A percentile compares a stretch with the other conserved stretches of the same genome.
Evolutionary conservation across 2,888 invertebrate genomes (phyloP).

Genomic region (Thera britannica): DNA sequence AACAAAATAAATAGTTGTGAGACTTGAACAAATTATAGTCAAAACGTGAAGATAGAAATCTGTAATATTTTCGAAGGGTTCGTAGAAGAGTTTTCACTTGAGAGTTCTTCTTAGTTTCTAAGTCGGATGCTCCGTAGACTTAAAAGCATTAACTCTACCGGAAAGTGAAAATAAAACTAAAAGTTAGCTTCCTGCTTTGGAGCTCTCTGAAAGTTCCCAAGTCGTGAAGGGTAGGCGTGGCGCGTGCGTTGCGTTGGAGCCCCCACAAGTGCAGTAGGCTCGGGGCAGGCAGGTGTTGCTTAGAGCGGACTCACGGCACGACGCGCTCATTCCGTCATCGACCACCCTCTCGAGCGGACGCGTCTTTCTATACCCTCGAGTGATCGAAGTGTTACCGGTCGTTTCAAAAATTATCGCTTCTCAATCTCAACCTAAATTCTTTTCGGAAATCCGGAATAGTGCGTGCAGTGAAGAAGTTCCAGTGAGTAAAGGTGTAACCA

Average conservation of each 20-base stretch:
- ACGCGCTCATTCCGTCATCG: conserved; percentile 60
- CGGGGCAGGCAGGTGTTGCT: conserved; percentile 67
- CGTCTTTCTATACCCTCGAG: conserved; percentile 32
- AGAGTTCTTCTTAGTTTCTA: background rate
- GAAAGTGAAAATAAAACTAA: conserved; percentile 26
- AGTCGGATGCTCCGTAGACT: conserved; percentile 17
- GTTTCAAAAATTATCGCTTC: conserved; percentile 1
- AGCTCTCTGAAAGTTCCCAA: conserved; percentile 19
- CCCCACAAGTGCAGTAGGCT: conserved; percentile 73
- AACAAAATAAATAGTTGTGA: background rate
- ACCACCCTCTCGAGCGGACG: conserved; percentile 51
- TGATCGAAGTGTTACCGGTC: conserved; percentile 7
- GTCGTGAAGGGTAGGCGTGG: conserved; percentile 61
- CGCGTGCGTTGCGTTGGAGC: conserved; percentile 62
- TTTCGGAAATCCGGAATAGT: conserved; percentile 14
- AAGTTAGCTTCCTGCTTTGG: conserved; percentile 23
- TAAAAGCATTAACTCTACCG: conserved; percentile 7
- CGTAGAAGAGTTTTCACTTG: background rate
- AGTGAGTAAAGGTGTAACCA: conserved; percentile 26
- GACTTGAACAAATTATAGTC: background rate
- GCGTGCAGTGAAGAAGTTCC: conserved; percentile 33
- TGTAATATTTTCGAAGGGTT: background rate
- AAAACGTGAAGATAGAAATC: too few species aligned
- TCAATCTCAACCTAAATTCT: background rate
- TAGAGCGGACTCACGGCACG: conserved; percentile 46